Evolutionary conservation across 2,797 vertebrate genomes (phyloP).

Genomic region (Hypotaenidia okinawae): DNA sequence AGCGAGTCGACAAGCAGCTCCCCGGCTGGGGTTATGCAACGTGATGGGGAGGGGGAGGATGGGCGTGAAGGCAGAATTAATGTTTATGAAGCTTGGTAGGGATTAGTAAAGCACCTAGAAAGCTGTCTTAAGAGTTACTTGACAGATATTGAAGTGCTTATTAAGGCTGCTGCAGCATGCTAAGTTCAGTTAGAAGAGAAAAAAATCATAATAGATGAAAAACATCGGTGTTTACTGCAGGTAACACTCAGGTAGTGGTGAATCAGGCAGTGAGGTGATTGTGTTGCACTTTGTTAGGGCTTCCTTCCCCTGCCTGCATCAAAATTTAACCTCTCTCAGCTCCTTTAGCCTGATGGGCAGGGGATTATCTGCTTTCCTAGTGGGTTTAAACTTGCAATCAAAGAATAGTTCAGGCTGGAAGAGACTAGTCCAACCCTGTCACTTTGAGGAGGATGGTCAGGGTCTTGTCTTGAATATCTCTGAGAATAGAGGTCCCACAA

Average conservation of each 20-base stretch:
- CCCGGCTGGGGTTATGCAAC: neutral
- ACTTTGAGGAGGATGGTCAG: neutral
- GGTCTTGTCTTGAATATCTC: neutral
- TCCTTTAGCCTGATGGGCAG: neutral
- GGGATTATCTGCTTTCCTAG: neutral
- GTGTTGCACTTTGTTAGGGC: neutral
- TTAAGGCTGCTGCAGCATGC: neutral
- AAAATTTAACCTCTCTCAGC: neutral
- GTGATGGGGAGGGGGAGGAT: neutral
- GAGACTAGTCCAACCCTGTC: neutral
- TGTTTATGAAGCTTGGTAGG: neutral
- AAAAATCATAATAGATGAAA: neutral
- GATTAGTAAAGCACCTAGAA: neutral
- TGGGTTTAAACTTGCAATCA: neutral
- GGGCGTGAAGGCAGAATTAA: neutral
- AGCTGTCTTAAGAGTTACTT: neutral
- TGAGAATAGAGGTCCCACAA: neutral
- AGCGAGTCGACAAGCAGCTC: neutral
- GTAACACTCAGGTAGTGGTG: fast-evolving
- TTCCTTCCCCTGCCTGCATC: neutral
- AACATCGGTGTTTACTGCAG: neutral
- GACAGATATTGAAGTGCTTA: neutral
- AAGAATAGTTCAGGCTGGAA: neutral
- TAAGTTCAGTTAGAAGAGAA: neutral
- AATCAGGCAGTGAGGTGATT: neutral